Evolutionary conservation across 1,140 invertebrate genomes (phyloP).

Genomic region (Drosophila arizonae): DNA sequence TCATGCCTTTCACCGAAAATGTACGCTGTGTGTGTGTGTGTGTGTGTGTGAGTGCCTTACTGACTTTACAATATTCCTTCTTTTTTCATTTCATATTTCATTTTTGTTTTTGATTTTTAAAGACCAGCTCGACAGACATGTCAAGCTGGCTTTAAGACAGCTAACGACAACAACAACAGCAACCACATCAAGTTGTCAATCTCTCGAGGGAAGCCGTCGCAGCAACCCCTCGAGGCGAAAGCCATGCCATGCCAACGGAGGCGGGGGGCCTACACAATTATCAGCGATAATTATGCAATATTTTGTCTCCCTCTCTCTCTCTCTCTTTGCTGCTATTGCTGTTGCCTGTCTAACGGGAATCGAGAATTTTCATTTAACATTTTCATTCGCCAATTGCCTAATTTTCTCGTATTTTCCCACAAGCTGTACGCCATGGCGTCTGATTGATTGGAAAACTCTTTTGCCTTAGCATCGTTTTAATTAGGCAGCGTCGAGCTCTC

Average conservation of each 20-base stretch:
- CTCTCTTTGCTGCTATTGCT: neutral
- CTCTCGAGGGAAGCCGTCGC: conserved; percentile 26
- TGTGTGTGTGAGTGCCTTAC: conserved; percentile 60
- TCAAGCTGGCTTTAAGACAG: conserved; percentile 68
- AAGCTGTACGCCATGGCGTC: conserved; percentile 38
- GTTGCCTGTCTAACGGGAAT: too few relatives aligned
- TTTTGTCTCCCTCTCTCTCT: conserved; percentile 29
- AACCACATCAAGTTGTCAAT: conserved; percentile 69
- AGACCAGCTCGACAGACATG: conserved; percentile 32
- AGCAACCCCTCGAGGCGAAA: conserved; percentile 55
- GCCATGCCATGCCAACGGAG: neutral
- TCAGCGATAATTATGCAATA: conserved; percentile 79
- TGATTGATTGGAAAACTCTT: conserved; percentile 74
- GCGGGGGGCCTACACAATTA: conserved; percentile 54
- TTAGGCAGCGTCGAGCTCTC: conserved; percentile 52
- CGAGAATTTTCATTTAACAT: neutral
- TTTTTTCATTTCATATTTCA: conserved; percentile 7
- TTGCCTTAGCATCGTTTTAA: conserved; percentile 61
- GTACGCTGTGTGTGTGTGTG: conserved; percentile 31
- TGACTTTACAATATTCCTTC: conserved; percentile 54
- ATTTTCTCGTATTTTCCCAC: conserved; percentile 65
- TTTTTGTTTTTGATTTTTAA: conserved; percentile 23
- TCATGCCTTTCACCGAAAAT: conserved; percentile 62
- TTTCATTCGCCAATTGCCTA: conserved; percentile 68
- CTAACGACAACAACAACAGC: conserved; percentile 48